Percentiles rank a stretch among this genome's conserved stretches.
phyloP scores from a whole-genome alignment of 2,113 vertebrate genomes.

The Eubucco bourcierii region DNA sequence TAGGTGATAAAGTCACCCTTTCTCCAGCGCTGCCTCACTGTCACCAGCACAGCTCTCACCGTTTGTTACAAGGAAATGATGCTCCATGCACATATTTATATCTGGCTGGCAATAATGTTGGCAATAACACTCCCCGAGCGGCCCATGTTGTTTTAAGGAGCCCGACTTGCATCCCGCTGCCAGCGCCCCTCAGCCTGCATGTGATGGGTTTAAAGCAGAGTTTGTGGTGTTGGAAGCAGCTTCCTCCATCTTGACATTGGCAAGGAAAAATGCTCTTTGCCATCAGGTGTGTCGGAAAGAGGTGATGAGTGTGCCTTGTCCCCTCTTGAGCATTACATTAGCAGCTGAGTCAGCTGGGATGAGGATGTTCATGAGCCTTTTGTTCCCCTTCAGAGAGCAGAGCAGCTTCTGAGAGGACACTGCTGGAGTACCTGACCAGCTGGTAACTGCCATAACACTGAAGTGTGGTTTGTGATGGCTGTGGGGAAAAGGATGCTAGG shows the following conservation, averaged over 20 bases:
- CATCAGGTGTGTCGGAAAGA: background rate
- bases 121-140: conserved; percentile 11
- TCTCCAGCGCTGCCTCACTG: conserved; percentile 57
- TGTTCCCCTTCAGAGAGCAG: background rate
- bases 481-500: background rate
- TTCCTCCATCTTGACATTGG: background rate
- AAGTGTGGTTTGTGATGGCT: background rate
- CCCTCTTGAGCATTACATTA: background rate
- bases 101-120: conserved; percentile 8
- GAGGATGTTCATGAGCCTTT: background rate
- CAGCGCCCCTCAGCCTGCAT: accelerated
- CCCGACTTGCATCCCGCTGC: accelerated
- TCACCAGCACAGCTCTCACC: conserved; percentile 60
- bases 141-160: conserved; percentile 49
- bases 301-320: accelerated
- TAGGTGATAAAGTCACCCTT: conserved; percentile 74
- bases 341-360: background rate
- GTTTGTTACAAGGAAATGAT: conserved; percentile 71
- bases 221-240: background rate
- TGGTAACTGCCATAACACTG: accelerated
- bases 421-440: background rate
- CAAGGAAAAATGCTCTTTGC: background rate
- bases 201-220: background rate
- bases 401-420: accelerated
- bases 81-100: conserved; percentile 51